Conservation (phyloP, 2,797 vertebrate species). For the Cercopithecus petaurista region DNA sequence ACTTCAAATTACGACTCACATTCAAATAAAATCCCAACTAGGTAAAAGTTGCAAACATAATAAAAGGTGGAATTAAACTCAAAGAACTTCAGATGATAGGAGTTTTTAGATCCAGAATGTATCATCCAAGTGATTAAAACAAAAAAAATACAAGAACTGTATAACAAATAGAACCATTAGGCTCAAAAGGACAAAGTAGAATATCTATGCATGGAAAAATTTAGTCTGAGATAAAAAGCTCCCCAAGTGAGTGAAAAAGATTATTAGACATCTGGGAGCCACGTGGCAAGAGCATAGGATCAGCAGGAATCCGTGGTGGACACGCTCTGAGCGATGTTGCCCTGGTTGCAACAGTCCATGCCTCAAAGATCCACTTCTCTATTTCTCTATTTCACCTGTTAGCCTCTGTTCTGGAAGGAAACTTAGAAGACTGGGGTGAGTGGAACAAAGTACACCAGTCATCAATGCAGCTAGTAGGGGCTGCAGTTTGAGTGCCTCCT, state of each 20-base stretch:
- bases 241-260: neutral
- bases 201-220: neutral
- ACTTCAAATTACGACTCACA: neutral
- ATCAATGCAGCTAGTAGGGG: too few relatives aligned
- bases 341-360: neutral
- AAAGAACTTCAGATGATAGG: neutral
- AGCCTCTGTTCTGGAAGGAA: neutral
- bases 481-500: neutral
- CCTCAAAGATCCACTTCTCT: neutral
- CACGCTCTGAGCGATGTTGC: rapidly evolving
- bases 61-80: neutral
- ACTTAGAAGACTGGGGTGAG: neutral
- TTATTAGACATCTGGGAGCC: neutral
- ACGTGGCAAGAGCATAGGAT: neutral
- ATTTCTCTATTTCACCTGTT: neutral
- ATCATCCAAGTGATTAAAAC: neutral
- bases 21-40: rapidly evolving
- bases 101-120: neutral
- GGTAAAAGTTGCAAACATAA: neutral
- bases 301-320: neutral
- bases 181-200: neutral
- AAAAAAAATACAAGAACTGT: neutral
- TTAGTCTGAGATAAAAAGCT: neutral
- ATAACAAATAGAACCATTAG: neutral
- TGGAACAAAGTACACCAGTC: neutral